phyloP scores from a whole-genome alignment of 2,888 invertebrate genomes.

The Cistogaster globosa region DNA sequence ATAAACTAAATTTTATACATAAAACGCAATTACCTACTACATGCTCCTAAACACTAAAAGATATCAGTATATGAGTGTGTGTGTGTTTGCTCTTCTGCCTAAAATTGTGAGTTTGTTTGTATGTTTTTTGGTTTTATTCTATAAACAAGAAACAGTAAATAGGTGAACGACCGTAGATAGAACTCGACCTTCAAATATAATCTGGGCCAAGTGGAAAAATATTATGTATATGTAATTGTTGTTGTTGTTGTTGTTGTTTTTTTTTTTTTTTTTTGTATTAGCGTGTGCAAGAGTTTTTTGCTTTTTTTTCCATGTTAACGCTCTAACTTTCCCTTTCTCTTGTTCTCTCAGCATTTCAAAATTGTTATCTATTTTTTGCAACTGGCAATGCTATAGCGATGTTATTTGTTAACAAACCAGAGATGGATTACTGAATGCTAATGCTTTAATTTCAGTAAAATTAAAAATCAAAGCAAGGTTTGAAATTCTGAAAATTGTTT shows the following conservation, averaged over 20 bases:
- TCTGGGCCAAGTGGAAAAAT: conserved; percentile 83
- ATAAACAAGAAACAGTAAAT: conserved; percentile 71
- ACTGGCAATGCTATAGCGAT: conserved; percentile 37
- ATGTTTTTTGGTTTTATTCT: conserved; percentile 71
- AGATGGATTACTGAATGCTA: background rate
- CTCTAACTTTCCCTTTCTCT: conserved; percentile 30
- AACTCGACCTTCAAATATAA: conserved; percentile 83
- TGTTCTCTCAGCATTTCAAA: background rate
- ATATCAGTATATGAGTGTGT: background rate
- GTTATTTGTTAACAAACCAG: conserved; percentile 10
- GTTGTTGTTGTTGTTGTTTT: conserved; percentile 61
- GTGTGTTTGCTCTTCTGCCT: conserved; percentile 1
- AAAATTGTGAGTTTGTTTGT: conserved; percentile 53
- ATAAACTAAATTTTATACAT: background rate
- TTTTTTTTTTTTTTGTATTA: background rate
- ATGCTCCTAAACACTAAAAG: background rate
- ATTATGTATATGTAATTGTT: conserved; percentile 72
- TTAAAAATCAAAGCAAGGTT: no score
- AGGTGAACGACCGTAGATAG: conserved; percentile 83
- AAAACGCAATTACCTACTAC: background rate
- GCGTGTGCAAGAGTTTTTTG: conserved; percentile 24
- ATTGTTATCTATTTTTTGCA: background rate
- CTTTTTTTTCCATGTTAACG: conserved; percentile 16
- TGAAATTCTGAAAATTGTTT: no score
- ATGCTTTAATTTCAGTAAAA: no score